Conservation (phyloP, 2,888 invertebrate species). For the Orchesella flavescens region DNA sequence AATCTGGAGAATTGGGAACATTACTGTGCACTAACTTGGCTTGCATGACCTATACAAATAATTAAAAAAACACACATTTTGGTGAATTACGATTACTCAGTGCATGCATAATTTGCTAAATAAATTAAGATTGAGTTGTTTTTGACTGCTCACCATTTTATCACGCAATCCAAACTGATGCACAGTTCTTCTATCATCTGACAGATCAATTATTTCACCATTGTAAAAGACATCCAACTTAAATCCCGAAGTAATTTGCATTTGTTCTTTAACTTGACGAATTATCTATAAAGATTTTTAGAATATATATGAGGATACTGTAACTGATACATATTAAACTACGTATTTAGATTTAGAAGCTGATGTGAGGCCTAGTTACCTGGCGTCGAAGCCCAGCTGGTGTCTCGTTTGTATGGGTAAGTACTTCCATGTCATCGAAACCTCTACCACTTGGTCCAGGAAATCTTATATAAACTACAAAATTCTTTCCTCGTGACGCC, state of each 20-base stretch:
- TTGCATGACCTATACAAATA: constrained; percentile 79
- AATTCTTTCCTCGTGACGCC: constrained; percentile 91
- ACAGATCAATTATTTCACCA: constrained; percentile 89
- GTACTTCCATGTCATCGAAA: constrained; percentile 92
- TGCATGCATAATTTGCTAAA: not conserved
- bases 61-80: too few species aligned
- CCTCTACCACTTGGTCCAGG: constrained; percentile 85
- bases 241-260: constrained; percentile 77
- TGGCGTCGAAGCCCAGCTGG: constrained; percentile 87
- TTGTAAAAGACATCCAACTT: constrained; percentile 93
- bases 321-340: too few species aligned
- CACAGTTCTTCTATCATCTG: constrained; percentile 89
- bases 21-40: constrained; percentile 85
- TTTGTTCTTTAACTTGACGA: constrained; percentile 70
- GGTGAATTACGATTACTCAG: too few species aligned
- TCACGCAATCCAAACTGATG: constrained; percentile 89
- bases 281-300: constrained; percentile 64
- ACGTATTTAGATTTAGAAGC: too few species aligned
- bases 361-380: too few species aligned
- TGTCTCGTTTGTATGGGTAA: constrained; percentile 95
- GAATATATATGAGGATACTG: not conserved
- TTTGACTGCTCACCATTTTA: constrained; percentile 82
- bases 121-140: not conserved
- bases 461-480: constrained; percentile 89
- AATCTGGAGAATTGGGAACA: constrained; percentile 88